phyloP scores from a whole-genome alignment of 2,113 vertebrate species.

The Dunckerocampus dactyliophorus region DNA sequence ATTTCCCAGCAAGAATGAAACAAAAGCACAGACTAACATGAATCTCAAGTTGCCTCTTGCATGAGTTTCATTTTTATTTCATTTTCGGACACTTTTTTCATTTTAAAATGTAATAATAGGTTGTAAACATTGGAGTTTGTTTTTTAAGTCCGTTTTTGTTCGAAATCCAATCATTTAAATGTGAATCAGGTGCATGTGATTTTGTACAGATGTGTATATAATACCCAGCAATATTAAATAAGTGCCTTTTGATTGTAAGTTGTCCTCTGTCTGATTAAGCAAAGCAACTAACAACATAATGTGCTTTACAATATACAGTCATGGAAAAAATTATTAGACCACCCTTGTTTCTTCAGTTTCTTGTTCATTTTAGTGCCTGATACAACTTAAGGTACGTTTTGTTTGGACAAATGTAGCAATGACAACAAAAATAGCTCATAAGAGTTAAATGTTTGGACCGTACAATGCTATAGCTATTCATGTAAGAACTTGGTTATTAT shows the following conservation, averaged over 20 bases:
- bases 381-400: no score
- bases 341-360: no score
- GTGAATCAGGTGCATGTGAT: conserved; percentile 76
- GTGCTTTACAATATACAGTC: no score
- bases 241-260: conserved; percentile 84
- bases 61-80: conserved; percentile 14
- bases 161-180: conserved; percentile 74
- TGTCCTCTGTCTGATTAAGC: conserved; percentile 64
- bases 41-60: conserved; percentile 4
- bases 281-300: neutral
- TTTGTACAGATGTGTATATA: conserved; percentile 98
- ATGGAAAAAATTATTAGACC: no score
- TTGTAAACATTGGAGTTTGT: conserved; percentile 54
- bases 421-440: no score
- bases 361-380: no score
- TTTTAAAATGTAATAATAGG: conserved; percentile 3
- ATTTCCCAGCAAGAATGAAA: neutral
- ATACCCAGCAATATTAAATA: conserved; percentile 81
- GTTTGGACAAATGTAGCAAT: no score
- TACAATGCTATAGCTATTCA: no score
- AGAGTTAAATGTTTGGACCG: no score
- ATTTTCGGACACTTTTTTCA: conserved; percentile 14
- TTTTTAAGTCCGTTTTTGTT: conserved; percentile 33
- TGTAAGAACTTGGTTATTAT: no score
- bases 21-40: conserved; percentile 9